Base-by-base conservation (phyloP, 2,797 vertebrate genomes). In the Ciconia nigra region DNA sequence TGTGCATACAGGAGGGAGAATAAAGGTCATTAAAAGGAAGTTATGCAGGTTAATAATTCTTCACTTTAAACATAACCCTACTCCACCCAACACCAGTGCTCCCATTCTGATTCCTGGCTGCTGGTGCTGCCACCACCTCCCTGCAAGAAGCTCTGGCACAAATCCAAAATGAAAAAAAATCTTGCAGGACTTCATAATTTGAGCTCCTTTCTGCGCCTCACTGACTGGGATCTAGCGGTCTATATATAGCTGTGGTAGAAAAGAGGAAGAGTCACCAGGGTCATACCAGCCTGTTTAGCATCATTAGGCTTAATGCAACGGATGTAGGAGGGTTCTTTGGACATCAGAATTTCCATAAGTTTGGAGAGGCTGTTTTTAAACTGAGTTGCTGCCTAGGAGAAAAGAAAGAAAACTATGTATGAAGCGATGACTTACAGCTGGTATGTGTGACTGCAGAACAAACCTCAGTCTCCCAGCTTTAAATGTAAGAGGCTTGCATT, bases 261-360 rank as follows among this genome's bases (percentile, higher is more conserved):
- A 74, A 71, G n/a, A 41, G 18, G 28, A 52, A 58, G 71, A 26
- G 83, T 15, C 52, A 57, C 22, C 65, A 58, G 72, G 82, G 46
- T 22, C 95, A 7, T 98, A 99, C 99, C 99, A 44, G 99, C 97
- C 98, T 99, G 99, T 83, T 99, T 99, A 76, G 99, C 99, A 91
- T 99, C 99, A 29, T 99, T 99, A 31, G 99, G 99, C 94, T 99
- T 99, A 96, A 99, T 99, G 98, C 99, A 99, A 89, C 99, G 99
- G 51, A 99, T 97, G 66, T 99, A 99, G 25, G 99, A 99, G 2
- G 99, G 99, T 39, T 99, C 99, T 98, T 99, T 99, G 61, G 99
- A 99, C 99, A 99, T 99, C 71, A 99, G 99, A 96, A 99, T 99
- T 97, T 99, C 99, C 98, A 99, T 99, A 55, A 99, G 98, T 92